A percentile compares a stretch with the other conserved stretches of the same genome.
phyloP scores from a whole-genome alignment of 1,140 invertebrate genomes.

The Zaprionus africanus region DNA sequence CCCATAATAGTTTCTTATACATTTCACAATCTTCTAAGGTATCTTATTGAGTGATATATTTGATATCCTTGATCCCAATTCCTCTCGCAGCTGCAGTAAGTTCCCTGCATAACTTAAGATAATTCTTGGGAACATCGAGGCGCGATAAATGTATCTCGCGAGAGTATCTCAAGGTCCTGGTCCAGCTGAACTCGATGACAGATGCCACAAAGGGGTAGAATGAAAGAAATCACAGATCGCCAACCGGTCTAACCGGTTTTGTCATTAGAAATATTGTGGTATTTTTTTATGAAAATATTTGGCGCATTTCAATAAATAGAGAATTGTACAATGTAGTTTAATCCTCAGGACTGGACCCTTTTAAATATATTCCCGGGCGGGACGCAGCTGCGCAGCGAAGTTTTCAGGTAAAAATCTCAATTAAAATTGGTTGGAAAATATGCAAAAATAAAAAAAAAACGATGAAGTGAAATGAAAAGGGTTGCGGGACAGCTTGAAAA shows the following conservation, averaged over 20 bases:
- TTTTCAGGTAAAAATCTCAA: constrained; percentile 78
- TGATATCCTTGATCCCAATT: neutral
- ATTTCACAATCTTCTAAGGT: too few species aligned
- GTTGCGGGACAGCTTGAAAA: constrained; percentile 58
- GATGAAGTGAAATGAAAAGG: constrained; percentile 20
- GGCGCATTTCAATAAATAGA: constrained; percentile 73
- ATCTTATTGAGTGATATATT: neutral
- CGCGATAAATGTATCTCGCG: neutral
- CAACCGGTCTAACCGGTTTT: constrained; percentile 64
- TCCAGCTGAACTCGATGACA: constrained; percentile 22
- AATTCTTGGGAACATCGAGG: neutral
- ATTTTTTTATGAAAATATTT: constrained; percentile 77
- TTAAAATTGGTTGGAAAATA: constrained; percentile 67
- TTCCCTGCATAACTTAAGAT: neutral
- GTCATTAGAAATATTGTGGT: constrained; percentile 67
- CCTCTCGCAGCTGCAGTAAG: neutral
- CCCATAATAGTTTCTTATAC: too few species aligned
- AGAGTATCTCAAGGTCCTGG: constrained; percentile 18
- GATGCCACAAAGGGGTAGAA: constrained; percentile 26
- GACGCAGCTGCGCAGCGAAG: constrained; percentile 57
- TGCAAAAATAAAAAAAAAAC: constrained; percentile 16
- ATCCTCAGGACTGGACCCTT: constrained; percentile 34
- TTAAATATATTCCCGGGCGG: constrained; percentile 19
- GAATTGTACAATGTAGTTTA: constrained; percentile 49
- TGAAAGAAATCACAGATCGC: constrained; percentile 15